phyloP scores from a whole-genome alignment of 2,888 invertebrate genomes.

The Scelioninae gen. 1 region DNA sequence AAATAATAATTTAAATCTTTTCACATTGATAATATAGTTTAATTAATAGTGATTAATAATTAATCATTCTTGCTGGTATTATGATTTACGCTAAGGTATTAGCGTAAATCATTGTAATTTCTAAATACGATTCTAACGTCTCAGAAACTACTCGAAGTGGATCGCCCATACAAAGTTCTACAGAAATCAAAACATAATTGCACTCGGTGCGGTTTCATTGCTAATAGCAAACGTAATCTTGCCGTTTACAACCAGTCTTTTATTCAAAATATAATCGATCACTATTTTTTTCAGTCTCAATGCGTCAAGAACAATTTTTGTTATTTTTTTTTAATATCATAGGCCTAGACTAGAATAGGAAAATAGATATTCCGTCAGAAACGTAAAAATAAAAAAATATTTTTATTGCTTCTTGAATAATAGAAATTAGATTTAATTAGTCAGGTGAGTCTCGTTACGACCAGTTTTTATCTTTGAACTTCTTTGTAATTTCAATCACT shows the following conservation, averaged over 20 bases:
- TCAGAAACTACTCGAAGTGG: not conserved
- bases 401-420: constrained; percentile 37
- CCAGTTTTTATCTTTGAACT: constrained; percentile 21
- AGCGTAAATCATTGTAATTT: not conserved
- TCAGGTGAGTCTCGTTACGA: constrained; percentile 5
- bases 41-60: too few species aligned
- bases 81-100: not conserved
- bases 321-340: not conserved
- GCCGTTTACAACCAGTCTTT: constrained; percentile 72
- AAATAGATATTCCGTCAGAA: not conserved
- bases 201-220: constrained; percentile 76
- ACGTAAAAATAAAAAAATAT: not conserved
- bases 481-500: constrained; percentile 13
- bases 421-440: constrained; percentile 30
- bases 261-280: not conserved
- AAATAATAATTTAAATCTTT: too few species aligned
- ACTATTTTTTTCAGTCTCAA: not conserved
- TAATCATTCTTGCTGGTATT: too few species aligned
- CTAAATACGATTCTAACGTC: not conserved
- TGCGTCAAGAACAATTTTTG: not conserved
- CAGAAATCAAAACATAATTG: constrained; percentile 5
- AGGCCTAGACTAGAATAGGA: not conserved
- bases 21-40: too few species aligned
- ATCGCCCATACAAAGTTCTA: not conserved
- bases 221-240: constrained; percentile 80